Percentiles rank a stretch among this genome's conserved stretches.
phyloP scores from a whole-genome alignment of 2,888 invertebrate species.

The Steromphala cineraria region DNA sequence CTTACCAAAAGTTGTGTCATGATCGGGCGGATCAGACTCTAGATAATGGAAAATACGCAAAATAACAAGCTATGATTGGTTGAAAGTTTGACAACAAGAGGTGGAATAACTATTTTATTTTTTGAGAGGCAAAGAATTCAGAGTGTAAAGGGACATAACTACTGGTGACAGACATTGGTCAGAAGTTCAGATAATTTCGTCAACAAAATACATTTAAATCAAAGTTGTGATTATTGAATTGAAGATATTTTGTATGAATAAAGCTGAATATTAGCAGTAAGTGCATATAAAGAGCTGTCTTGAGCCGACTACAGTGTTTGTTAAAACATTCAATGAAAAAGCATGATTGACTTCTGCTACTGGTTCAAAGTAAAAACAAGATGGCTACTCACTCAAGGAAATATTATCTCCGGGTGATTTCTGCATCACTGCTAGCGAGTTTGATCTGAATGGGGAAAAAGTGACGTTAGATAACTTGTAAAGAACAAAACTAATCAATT shows the following conservation, averaged over 20 bases:
- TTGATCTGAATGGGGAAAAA: conserved; percentile 23
- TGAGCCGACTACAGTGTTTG: background rate
- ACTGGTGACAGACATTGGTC: no score
- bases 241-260: no score
- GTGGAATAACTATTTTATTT: no score
- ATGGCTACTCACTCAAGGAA: conserved; percentile 31
- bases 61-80: background rate
- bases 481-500: background rate
- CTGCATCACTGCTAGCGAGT: conserved; percentile 32
- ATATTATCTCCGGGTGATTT: conserved; percentile 29
- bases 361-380: background rate
- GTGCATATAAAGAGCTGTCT: no score
- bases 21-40: background rate
- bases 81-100: no score
- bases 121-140: no score
- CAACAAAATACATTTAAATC: no score
- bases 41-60: conserved; percentile 9
- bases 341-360: background rate
- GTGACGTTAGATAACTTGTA: background rate
- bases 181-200: no score
- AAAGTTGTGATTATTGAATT: no score
- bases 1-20: conserved; percentile 7
- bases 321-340: background rate
- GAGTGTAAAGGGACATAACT: no score
- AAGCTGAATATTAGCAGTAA: no score